Conservation (phyloP, 2,888 invertebrate genomes). For the Morpho deidamia region DNA sequence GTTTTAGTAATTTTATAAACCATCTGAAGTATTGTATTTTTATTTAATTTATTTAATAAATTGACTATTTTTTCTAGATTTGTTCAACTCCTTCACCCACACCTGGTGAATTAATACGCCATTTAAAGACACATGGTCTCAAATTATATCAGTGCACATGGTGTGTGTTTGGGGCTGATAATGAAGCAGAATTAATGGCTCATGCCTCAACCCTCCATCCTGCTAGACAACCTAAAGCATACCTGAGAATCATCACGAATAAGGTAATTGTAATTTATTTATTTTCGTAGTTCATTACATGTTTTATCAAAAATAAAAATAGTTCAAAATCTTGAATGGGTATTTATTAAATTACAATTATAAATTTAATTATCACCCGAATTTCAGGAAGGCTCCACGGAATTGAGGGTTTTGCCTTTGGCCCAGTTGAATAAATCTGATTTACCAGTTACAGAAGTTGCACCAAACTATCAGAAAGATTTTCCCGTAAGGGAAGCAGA, state of each 20-base stretch:
- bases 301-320: too few relatives aligned
- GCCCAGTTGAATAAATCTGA: conserved; percentile 50
- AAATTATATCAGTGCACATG: conserved; percentile 64
- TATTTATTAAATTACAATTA: too few relatives aligned
- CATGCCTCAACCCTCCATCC: conserved; percentile 65
- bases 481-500: conserved; percentile 60
- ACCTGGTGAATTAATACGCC: conserved; percentile 45
- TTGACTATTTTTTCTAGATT: conserved; percentile 35
- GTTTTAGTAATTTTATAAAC: conserved; percentile 26
- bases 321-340: too few relatives aligned
- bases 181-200: conserved; percentile 46
- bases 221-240: conserved; percentile 53
- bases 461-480: conserved; percentile 32
- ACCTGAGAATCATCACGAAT: conserved; percentile 53
- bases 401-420: conserved; percentile 53
- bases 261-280: conserved; percentile 34
- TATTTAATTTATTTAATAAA: neutral
- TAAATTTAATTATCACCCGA: neutral
- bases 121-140: conserved; percentile 56
- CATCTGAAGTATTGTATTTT: neutral
- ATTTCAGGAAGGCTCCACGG: conserved; percentile 53
- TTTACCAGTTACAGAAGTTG: conserved; percentile 36
- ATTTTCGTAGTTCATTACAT: too few relatives aligned
- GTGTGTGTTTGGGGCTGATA: conserved; percentile 58
- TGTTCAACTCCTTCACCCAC: conserved; percentile 36